Evolutionary conservation across 2,797 vertebrate genomes (phyloP), one percentile per base, ranked within the genome.

Genomic region (Synaphobranchus kaupii): DNA sequence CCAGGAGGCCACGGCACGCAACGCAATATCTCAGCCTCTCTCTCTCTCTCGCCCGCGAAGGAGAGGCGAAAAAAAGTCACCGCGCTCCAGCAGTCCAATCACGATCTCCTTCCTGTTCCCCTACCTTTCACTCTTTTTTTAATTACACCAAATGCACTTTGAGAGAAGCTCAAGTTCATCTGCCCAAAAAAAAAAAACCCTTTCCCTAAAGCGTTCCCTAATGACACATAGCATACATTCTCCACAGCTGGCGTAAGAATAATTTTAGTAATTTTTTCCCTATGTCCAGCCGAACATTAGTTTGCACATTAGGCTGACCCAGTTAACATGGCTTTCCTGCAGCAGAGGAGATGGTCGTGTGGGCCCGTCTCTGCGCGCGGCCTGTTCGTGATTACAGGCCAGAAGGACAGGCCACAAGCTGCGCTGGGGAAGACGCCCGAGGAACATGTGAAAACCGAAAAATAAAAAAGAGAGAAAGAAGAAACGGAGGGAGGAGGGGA

Each of bases 321-420:
- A 96, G 96, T 97, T 97, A 97, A 97, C 96, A 96, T 89, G 94
- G 94, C 95, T 96, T 96, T 95, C 96, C 94, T 94, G 95, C 94
- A 95, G 94, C 92, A 91, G 68, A 84, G 90, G 92, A 56, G 60
- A 20, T 7, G 94, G 94, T 92, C 94, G 93, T 95, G 93, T 94
- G 93, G 96, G 94, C 95, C 94, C 93, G 95, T 92, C 94, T 94
- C 92, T 94, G 92, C 94, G 93, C 92, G 94, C 95, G 95, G 95
- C 94, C 96, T 97, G 96, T 95, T 97, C 94, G 92, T 97, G 96
- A 98, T 97, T 97, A 97, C 91, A 94, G 95, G 96, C 97, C 96
- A 95, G 94, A 96, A 96, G 95, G 96, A 97, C 95, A 95, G 95
- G 96, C 96, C 95, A 94, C 95, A 95, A 94, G 94, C 94, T 95